These are phyloP conservation scores for Dreissena rostriformis DNA, from an alignment of 1,140 invertebrate genomes.

Conservation along the genomic window DNA sequence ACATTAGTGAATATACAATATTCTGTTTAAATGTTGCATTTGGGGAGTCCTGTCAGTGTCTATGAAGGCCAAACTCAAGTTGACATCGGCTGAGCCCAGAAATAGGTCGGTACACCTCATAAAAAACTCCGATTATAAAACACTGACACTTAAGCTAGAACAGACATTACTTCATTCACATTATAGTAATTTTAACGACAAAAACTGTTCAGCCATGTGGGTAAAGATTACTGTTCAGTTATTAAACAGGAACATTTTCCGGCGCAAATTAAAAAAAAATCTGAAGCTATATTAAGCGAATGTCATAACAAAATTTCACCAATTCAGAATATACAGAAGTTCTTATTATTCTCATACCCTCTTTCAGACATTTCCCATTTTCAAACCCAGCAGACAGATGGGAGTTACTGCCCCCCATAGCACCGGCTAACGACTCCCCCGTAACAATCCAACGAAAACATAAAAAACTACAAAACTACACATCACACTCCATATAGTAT, in stretches of 20 bases:
- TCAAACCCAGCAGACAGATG: no score
- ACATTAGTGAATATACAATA: not conserved
- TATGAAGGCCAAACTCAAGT: constrained; percentile 2
- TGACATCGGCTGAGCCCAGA: not conserved
- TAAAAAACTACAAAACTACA: not conserved
- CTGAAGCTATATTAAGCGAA: not conserved
- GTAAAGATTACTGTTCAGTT: no score
- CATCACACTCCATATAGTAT: not conserved
- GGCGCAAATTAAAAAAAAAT: no score
- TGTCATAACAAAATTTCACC: not conserved
- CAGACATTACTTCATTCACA: no score
- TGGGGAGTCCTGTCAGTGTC: constrained; percentile 3
- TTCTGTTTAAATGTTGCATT: constrained; percentile 57
- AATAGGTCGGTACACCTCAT: not conserved
- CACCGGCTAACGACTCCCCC: not conserved
- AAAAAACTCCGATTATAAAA: not conserved
- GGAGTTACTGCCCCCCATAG: constrained; percentile 9
- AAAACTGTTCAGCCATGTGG: no score
- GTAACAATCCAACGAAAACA: not conserved
- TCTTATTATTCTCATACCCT: not conserved
- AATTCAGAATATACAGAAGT: not conserved
- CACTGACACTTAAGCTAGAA: not conserved
- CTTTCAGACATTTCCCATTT: no score
- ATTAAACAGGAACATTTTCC: not conserved
- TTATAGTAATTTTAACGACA: no score